These are phyloP conservation scores for Apamea monoglypha DNA, from an alignment of 2,888 invertebrate genomes.

Conservation along the genomic window DNA sequence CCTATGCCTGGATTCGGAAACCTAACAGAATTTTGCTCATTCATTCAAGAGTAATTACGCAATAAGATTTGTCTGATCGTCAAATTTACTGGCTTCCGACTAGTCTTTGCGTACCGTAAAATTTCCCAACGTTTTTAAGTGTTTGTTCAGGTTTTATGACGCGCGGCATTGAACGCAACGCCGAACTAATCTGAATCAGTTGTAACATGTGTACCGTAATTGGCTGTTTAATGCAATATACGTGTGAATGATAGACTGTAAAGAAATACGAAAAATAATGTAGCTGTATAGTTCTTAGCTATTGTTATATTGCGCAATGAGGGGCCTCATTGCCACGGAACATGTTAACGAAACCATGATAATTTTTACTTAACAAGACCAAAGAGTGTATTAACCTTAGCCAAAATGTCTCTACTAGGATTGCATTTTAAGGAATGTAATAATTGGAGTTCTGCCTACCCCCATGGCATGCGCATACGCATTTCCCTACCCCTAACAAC, in stretches of 20 bases:
- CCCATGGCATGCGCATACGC: background rate
- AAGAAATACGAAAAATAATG: slow-evolving; percentile 14
- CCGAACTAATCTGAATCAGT: slow-evolving; percentile 52
- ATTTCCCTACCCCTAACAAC: too few species aligned
- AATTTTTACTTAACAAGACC: background rate
- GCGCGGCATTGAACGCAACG: slow-evolving; percentile 30
- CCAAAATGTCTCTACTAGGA: background rate
- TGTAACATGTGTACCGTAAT: slow-evolving; percentile 33
- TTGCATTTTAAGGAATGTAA: background rate
- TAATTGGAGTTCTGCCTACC: background rate
- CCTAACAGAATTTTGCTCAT: background rate
- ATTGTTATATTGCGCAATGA: background rate
- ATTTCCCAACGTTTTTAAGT: slow-evolving; percentile 1
- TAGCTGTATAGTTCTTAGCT: background rate
- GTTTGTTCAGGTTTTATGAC: slow-evolving; percentile 28
- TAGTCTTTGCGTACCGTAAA: background rate
- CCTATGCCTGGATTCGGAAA: background rate
- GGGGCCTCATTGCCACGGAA: too few species aligned
- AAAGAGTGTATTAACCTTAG: background rate
- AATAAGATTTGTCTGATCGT: background rate
- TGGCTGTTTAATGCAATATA: slow-evolving; percentile 14
- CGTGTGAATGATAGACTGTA: slow-evolving; percentile 21
- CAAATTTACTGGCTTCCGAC: background rate
- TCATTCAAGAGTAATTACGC: background rate
- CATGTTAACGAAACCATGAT: background rate